Percentiles rank a stretch among this genome's conserved stretches.
phyloP scores from a whole-genome alignment of 92 coral and sea anemone genomes.

The Umimayanthus chanpuru region DNA sequence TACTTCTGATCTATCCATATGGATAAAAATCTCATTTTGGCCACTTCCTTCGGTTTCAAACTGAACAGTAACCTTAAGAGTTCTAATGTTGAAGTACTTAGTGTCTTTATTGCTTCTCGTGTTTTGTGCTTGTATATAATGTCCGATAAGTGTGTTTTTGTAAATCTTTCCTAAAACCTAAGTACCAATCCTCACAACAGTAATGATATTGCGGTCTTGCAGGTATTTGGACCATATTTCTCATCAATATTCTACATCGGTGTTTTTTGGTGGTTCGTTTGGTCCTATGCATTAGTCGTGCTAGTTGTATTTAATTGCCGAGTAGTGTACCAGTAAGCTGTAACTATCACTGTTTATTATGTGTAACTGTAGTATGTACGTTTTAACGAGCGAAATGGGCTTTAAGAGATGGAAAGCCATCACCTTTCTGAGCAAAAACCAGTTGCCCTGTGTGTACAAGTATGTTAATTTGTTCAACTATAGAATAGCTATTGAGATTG shows the following conservation, averaged over 20 bases:
- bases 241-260: too few relatives aligned
- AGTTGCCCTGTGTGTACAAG: not conserved
- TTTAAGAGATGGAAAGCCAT: not conserved
- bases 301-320: not conserved
- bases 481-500: not conserved
- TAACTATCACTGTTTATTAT: not conserved
- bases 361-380: not conserved
- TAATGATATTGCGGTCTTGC: not conserved
- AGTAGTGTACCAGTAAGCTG: not conserved
- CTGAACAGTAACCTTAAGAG: too few relatives aligned
- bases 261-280: not conserved
- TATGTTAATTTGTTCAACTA: not conserved
- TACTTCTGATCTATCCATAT: too few relatives aligned
- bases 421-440: not conserved
- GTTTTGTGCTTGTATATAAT: not conserved
- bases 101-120: not conserved
- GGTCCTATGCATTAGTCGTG: not conserved
- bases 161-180: not conserved
- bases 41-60: too few relatives aligned
- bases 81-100: too few relatives aligned
- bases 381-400: not conserved
- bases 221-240: not conserved
- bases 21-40: too few relatives aligned
- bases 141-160: not conserved
- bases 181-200: not conserved